Base-by-base conservation (phyloP, 2,113 vertebrate genomes). In the Ursus arctos region DNA sequence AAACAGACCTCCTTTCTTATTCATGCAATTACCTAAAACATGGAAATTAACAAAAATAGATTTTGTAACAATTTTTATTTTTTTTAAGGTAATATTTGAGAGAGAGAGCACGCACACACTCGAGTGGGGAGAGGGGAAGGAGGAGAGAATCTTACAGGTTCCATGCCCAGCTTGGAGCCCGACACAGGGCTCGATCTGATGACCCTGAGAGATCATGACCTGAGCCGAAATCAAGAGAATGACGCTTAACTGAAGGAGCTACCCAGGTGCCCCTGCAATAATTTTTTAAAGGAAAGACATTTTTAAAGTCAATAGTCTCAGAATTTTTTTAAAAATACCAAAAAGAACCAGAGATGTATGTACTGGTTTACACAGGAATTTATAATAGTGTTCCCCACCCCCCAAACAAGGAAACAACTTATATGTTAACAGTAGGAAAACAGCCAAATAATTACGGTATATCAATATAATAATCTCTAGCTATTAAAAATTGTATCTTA, bases 1-100 rank as follows among this genome's bases (percentile, higher is more conserved):
- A 94, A 87, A 93, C 22, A 90, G 31, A 87, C 6, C 55, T 96
- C 51, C 33, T 76, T 74, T 84, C 15, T 80, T 63, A 93, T 90
- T 82, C 43, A 93, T 14, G 63, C 43, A 82, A 81, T 77, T 83
- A 72, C 19, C 33, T 19, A n/a, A 88, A 88, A 89, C 4, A 7
- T 53, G 16, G 13, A 94, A 84, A 95, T 59, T 43, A 88, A 95
- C 9, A 4, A 95, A 93, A 95, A 94, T 21, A 31, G 13, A 71
- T 53, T 97, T 67, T 76, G 13, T 24, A 74, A 74, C 83, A 14
- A 69, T 10, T 95, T 84, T 95, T 82, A 67, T 74, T 72, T 21
- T 74, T 74, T 26, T 7, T 13, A 74, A 67, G 28, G 33, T 18
- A 47, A 49, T 28, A 47, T 77, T 74, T 43, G 40, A 74, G 12